Conservation (phyloP, 2,113 vertebrate species). For the Chiloscyllium plagiosum region DNA sequence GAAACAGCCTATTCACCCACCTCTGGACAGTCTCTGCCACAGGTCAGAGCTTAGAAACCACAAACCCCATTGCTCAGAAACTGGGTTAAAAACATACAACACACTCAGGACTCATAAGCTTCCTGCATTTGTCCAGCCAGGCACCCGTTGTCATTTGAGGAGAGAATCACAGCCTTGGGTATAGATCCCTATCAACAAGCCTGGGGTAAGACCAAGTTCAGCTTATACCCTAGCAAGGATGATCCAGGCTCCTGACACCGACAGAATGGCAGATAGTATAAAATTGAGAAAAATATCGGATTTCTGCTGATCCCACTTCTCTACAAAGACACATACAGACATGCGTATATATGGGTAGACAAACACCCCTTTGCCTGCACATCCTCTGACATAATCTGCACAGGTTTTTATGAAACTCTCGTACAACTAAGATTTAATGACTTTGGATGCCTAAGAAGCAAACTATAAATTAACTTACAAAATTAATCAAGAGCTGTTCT, state of each 20-base stretch:
- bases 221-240: neutral
- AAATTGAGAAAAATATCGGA: neutral
- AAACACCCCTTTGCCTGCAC: neutral
- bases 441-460: too few species aligned
- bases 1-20: neutral
- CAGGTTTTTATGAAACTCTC: too few species aligned
- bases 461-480: too few species aligned
- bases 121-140: neutral
- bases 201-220: neutral
- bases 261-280: neutral
- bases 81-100: neutral
- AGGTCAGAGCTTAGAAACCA: neutral
- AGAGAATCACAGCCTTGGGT: neutral
- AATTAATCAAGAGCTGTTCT: too few species aligned
- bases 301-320: neutral
- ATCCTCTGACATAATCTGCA: too few species aligned
- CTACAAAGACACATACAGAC: neutral
- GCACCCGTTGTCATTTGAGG: neutral
- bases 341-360: too few species aligned
- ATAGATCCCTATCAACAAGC: neutral
- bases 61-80: neutral
- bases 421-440: too few species aligned
- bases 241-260: neutral
- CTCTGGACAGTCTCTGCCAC: neutral
- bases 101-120: neutral